Evolutionary conservation across 2,113 vertebrate genomes (phyloP).

Genomic region (Trochalopteron elliotii): DNA sequence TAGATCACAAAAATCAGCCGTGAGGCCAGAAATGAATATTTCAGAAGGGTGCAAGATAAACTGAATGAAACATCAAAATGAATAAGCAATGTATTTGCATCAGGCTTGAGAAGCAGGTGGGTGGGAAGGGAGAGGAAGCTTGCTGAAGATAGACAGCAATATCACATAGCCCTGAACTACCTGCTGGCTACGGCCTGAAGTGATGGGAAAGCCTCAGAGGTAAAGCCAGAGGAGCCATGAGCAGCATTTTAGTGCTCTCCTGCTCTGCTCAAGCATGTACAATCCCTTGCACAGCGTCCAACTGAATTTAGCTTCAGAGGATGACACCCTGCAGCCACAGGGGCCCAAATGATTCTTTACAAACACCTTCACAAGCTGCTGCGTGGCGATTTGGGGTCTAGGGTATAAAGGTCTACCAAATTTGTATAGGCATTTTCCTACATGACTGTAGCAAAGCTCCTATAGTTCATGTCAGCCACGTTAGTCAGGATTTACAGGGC

Average conservation of each 20-base stretch:
- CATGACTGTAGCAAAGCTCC: fast-evolving
- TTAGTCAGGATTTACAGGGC: not conserved
- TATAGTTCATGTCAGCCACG: fast-evolving
- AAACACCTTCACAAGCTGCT: not conserved
- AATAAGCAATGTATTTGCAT: not conserved
- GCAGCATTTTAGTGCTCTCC: not conserved
- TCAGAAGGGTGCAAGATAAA: not conserved
- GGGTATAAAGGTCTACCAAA: not conserved
- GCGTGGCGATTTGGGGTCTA: not conserved
- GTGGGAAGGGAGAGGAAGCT: not conserved
- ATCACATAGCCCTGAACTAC: not conserved
- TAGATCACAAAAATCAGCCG: not conserved
- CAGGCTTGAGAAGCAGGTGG: not conserved
- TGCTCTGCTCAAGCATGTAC: not conserved
- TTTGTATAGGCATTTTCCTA: not conserved
- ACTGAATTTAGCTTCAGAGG: not conserved
- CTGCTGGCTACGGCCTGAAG: not conserved
- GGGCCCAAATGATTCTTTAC: not conserved
- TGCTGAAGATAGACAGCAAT: not conserved
- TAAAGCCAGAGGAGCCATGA: not conserved
- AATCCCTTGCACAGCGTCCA: not conserved
- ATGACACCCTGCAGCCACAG: not conserved
- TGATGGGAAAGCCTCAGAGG: fast-evolving
- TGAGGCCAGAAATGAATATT: not conserved
- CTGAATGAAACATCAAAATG: not conserved